Evolutionary conservation across 1,140 invertebrate species (phyloP), one percentile per base, ranked within the genome.

Genomic region (Psix sp.): DNA sequence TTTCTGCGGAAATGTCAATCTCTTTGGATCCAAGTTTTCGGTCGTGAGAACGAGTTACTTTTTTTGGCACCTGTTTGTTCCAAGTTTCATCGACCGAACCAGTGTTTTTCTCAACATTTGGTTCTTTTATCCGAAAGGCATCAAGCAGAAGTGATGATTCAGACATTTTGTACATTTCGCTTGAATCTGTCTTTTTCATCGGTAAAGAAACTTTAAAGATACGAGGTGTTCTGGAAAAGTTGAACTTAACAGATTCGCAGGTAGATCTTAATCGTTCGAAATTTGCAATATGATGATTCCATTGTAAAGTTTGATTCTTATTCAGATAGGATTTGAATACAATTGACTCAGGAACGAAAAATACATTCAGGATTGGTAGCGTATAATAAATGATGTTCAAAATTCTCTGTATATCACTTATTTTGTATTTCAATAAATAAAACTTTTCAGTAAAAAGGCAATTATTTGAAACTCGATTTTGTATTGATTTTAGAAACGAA

Each of bases 91-190:
- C 42, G 54, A 59, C 42, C 33, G 29, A 59, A 46, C 31, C 31
- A 15, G 20, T 48, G 35, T 52, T 52, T 43, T 57, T 4, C 14
- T 5, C 29, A 6, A 45, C 31, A 36, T 16, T 46, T 16, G 42
- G 10, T 38, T 38, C 29, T 59, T 59, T 45, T 36, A 39, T 46
- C 36, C 45, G 57, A 42, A 46, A 46, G 21, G 31, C 36, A 51
- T 49, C 57, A 36, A 62, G 51, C 36, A 43, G 18, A 59, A 59
- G 42, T 59, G 54, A 48, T 59, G 42, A 46, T 33, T 46, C 29
- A 24, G 24, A 56, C 39, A 36, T 43, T 56, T 17, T 42, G 49
- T 29, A 52, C 10, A 29, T 40, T 52, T 40, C 5, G 49, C 14
- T 49, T 16, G 46, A 15, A 20, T 14, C 21, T 11, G 14, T 39